Base-by-base conservation (phyloP, 2,797 vertebrate species). In the Pelodytes ibericus region DNA sequence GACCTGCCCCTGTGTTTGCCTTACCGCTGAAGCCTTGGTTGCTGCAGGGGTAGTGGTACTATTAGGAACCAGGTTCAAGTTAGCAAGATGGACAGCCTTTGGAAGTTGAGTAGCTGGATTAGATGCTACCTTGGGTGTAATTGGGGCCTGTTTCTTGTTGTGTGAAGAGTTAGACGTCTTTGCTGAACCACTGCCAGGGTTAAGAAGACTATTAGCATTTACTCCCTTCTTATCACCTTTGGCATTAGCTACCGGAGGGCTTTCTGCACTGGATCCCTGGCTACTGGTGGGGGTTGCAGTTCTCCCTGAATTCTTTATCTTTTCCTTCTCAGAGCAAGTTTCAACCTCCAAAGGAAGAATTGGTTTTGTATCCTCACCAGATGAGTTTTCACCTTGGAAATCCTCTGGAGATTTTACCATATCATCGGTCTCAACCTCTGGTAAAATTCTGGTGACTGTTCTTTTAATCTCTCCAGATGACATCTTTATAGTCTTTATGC, bases 401-500 rank as follows among this genome's bases (percentile, higher is more conserved):
- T 92, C 96, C 30, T 92, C 92, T 2, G 93, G 94, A 4, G 92
- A 92, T 44, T 94, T 98, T 33, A 90, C 91, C 59, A 93, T 72
- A 4, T 99, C 97, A n/a, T 98, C 96, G 0, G 87, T 93, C 81
- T 94, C 93, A 0, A 92, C 93, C 78, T 98, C 96, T 1, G 97
- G 96, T 67, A 97, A 86, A 81, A 99, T 93, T 75, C 95, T 94
- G 0, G 96, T 98, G 44, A 98, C 93, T 0, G 95, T 99, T 79
- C 96, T 93, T 87, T 96, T 96, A 83, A 99, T 98, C 83, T 97
- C 95, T 67, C 97, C 97, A 0, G 95, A 95, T 10, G 91, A 96
- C 0, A 95, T 99, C 89, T 99, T 99, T 80, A 99, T 97, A 68
- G 97, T 99, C 86, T 98, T 99, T 82, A 99, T 99, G 80, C 97